Base-by-base conservation (phyloP, 2,113 vertebrate species). In the Hymenochirus boettgeri region DNA sequence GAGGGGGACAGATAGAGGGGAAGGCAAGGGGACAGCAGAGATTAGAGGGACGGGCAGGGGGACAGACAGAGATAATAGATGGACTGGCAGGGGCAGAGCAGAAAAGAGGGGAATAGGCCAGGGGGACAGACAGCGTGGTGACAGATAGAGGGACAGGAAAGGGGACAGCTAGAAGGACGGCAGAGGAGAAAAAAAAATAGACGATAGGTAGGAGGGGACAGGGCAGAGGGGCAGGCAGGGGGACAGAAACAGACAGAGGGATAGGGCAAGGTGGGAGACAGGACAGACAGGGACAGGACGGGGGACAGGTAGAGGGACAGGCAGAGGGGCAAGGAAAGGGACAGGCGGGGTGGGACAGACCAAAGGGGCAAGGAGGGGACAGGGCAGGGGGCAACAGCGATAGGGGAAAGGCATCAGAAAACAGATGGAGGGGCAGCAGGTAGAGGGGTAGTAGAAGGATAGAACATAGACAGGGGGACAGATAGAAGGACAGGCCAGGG, bases 11-110 rank as follows among this genome's bases (percentile, higher is more conserved):
- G 13, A 47, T 18, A n/a, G 7, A 47, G 48, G 50, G n/a, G 26
- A 35, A 66, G 62, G 46, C n/a, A 31, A 37, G n/a, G 53, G 25
- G 12, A n/a, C n/a, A n/a, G n/a, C n/a, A n/a, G n/a, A 29, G 46
- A 19, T 33, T 23, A 35, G 37, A 59, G 42, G 18, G 35, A 61
- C 48, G 21, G 46, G 35, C 3, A 10, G 51, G 12, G 24, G 37
- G 17, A 37, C 24, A n/a, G n/a, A n/a, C n/a, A n/a, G n/a, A n/a
- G n/a, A n/a, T n/a, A n/a, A n/a, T n/a, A n/a, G n/a, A n/a, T 3
- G 21, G 22, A 29, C 7, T 1, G 11, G 7, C 29, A 46, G 23
- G 11, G 51, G 13, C 8, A 29, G 7, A 1, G 21, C n/a, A n/a
- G 27, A 4, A 50, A 25, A 19, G 18, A 50, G 59, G 33, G 37